phyloP scores from a whole-genome alignment of 1,140 invertebrate species.

The Goniozus legneri region DNA sequence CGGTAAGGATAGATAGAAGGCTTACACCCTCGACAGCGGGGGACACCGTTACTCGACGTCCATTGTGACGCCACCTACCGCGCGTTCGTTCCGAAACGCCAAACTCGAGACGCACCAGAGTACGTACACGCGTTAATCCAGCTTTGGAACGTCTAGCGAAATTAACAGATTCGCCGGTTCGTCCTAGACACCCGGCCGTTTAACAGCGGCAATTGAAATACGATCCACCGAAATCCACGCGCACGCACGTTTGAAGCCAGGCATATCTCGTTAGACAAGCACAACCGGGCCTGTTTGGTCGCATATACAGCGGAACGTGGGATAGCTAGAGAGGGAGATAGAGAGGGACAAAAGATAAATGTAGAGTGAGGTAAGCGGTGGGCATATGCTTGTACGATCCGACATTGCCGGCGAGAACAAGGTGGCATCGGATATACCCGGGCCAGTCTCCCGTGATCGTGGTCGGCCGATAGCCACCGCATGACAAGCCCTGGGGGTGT shows the following conservation, averaged over 20 bases:
- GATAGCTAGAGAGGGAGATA: conserved; percentile 11
- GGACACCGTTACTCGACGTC: conserved; percentile 33
- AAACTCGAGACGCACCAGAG: too few relatives aligned
- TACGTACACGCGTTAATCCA: conserved; percentile 12
- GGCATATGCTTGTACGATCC: conserved; percentile 32
- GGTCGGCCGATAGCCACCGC: conserved; percentile 31
- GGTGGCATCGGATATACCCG: conserved; percentile 25
- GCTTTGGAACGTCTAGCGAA: too few relatives aligned
- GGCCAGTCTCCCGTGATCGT: conserved; percentile 28
- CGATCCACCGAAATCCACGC: too few relatives aligned
- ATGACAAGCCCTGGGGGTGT: conserved; percentile 36
- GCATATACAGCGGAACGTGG: background rate
- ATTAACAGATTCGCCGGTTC: too few relatives aligned
- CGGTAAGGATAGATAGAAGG: conserved; percentile 13
- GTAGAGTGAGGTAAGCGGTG: conserved; percentile 27
- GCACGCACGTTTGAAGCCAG: too few relatives aligned
- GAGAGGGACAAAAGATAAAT: too few relatives aligned
- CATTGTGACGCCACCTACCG: conserved; percentile 25
- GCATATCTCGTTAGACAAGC: too few relatives aligned
- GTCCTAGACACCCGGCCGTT: too few relatives aligned
- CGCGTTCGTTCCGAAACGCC: conserved; percentile 16
- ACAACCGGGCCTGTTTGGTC: too few relatives aligned
- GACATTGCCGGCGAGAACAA: conserved; percentile 30
- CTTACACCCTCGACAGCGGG: conserved; percentile 28
- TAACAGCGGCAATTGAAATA: too few relatives aligned